These are phyloP conservation scores for Salminus brasiliensis DNA, from an alignment of 2,113 vertebrate species.

Conservation along the genomic window DNA sequence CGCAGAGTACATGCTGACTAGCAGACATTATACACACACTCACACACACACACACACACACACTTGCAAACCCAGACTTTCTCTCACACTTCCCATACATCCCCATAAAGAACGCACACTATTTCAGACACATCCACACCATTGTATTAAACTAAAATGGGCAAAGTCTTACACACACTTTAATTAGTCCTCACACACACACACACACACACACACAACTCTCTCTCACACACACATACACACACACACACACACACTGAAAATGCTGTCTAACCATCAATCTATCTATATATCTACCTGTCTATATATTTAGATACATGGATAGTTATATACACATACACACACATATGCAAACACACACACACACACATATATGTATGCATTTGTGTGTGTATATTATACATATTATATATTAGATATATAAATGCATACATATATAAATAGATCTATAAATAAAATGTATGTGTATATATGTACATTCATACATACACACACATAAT, in stretches of 20 bases:
- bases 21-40: constrained; percentile 12
- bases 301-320: not conserved
- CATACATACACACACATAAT: no score
- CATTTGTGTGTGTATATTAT: no score
- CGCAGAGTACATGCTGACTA: constrained; percentile 49
- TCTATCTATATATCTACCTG: not conserved
- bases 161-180: not conserved
- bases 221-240: not conserved
- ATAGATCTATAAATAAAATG: no score
- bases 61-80: not conserved
- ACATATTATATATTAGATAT: no score
- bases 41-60: constrained; percentile 12
- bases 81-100: no score
- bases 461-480: no score
- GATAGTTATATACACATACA: not conserved
- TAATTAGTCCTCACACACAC: not conserved
- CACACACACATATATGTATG: no score
- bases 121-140: not conserved
- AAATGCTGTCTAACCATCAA: no score
- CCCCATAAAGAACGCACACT: constrained; percentile 13
- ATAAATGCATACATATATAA: not conserved
- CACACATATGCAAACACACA: constrained; percentile 1
- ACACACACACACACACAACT: constrained; percentile 7
- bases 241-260: constrained; percentile 12
- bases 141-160: not conserved